Conservation (phyloP, 1,140 invertebrate species). For the Tenebrio molitor region DNA sequence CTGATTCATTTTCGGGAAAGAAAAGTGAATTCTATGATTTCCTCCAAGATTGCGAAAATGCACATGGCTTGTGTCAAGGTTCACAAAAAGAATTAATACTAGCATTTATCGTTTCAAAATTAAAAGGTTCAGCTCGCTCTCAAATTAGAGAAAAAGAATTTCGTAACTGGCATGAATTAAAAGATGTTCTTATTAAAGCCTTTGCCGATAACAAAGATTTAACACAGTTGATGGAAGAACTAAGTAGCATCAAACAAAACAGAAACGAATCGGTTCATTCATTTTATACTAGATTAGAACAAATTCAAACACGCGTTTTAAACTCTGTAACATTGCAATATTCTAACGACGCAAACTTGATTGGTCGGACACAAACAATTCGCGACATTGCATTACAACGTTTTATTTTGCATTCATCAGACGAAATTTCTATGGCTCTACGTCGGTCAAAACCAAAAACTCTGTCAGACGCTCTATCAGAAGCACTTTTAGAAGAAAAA, state of each 20-base stretch:
- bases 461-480: conserved; percentile 35
- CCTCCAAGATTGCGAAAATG: not conserved
- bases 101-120: not conserved
- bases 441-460: conserved; percentile 21
- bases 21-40: not conserved
- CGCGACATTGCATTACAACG: conserved; percentile 40
- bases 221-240: no score
- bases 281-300: no score
- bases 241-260: no score
- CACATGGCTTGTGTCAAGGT: not conserved
- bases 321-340: no score
- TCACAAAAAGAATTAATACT: not conserved
- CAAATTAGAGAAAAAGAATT: not conserved
- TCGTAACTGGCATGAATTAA: conserved; percentile 14
- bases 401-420: conserved; percentile 44
- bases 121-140: not conserved
- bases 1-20: not conserved
- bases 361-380: conserved; percentile 33
- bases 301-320: no score
- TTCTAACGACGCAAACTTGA: no score
- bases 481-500: conserved; percentile 43
- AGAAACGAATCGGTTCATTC: no score
- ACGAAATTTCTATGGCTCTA: conserved; percentile 45
- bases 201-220: no score
- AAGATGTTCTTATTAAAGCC: conserved; percentile 35